Conservation (phyloP, 2,888 invertebrate species). For the Melikaiella ostensackeni region DNA sequence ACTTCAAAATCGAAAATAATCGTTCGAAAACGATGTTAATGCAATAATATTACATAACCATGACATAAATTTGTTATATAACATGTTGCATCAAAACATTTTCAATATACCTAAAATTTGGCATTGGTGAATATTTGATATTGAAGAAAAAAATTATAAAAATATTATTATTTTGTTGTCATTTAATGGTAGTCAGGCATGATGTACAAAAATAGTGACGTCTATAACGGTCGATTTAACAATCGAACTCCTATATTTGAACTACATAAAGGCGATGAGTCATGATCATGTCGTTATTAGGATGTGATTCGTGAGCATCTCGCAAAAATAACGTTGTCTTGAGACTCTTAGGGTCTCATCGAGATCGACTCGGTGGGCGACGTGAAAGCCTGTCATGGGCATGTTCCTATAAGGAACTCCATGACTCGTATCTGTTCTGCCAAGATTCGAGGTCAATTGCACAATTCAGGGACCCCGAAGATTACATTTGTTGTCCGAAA, state of each 20-base stretch:
- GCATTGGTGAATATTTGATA: no score
- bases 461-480: slow-evolving; percentile 57
- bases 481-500: slow-evolving; percentile 18
- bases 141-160: no score
- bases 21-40: no score
- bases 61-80: no score
- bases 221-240: not conserved
- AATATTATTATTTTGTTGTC: no score
- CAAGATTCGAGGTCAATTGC: slow-evolving; percentile 63
- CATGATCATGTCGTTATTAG: not conserved
- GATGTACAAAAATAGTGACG: not conserved
- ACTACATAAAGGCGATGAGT: not conserved
- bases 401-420: slow-evolving; percentile 69
- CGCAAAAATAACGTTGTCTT: slow-evolving; percentile 26
- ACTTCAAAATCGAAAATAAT: no score
- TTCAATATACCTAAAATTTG: no score
- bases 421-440: slow-evolving; percentile 60
- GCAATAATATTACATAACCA: no score
- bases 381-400: slow-evolving; percentile 64
- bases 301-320: not conserved
- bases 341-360: slow-evolving; percentile 9
- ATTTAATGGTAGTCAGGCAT: not conserved
- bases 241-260: not conserved
- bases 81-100: no score
- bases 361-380: slow-evolving; percentile 59